A percentile compares a stretch with the other conserved stretches of the same genome.
Conservation (phyloP, 2,797 vertebrate genomes). For the Ceyx erithaca region DNA sequence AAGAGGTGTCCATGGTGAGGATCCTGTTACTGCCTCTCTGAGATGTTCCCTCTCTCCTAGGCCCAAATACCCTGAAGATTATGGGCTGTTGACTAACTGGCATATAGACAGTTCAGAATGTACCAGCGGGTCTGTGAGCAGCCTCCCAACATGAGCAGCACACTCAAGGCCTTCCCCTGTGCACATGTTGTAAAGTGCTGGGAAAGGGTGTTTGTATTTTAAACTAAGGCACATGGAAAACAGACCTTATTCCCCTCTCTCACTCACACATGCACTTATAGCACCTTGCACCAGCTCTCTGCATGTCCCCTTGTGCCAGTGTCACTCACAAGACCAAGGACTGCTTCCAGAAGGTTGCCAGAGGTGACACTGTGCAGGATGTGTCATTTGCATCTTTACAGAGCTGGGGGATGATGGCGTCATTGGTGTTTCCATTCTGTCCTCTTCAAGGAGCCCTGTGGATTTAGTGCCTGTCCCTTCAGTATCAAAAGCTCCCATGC, state of each 20-base stretch:
- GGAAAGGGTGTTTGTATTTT: not conserved
- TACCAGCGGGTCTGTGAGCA: not conserved
- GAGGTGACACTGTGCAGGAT: not conserved
- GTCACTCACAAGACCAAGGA: fast-evolving
- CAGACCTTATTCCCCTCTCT: not conserved
- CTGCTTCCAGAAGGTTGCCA: not conserved
- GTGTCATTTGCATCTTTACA: not conserved
- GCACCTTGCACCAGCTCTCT: not conserved
- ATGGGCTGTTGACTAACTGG: fast-evolving
- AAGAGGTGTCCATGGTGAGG: not conserved
- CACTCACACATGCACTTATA: not conserved
- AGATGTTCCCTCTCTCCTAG: not conserved
- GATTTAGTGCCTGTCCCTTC: not conserved
- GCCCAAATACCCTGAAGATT: fast-evolving
- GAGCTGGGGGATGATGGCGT: not conserved
- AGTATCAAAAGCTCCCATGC: not conserved
- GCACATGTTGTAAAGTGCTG: fast-evolving
- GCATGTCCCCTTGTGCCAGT: fast-evolving
- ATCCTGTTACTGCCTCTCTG: not conserved
- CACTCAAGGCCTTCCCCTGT: not conserved
- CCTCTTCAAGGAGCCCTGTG: not conserved
- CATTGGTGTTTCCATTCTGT: not conserved
- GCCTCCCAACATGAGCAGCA: fast-evolving
- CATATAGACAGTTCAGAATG: not conserved
- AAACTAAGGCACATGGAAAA: not conserved